A percentile compares a stretch with the other conserved stretches of the same genome.
phyloP scores from a whole-genome alignment of 2,797 vertebrate genomes.

The Ctenopoma kingsleyae region DNA sequence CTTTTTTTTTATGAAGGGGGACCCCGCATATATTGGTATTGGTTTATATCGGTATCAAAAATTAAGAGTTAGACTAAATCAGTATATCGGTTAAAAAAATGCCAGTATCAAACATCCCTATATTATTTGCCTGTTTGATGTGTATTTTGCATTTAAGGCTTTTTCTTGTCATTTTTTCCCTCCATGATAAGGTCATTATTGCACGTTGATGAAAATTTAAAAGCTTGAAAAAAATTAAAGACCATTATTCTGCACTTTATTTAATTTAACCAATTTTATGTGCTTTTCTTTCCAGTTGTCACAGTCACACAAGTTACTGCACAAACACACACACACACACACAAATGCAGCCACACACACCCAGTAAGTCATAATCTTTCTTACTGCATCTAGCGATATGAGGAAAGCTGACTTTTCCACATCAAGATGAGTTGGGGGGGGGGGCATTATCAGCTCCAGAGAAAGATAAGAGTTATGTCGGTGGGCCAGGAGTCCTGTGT shows the following conservation, averaged over 20 bases:
- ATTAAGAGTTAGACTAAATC: no score
- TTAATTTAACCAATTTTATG: constrained; percentile 32
- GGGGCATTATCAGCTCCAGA: constrained; percentile 68
- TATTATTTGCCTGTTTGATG: neutral
- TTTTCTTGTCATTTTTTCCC: neutral
- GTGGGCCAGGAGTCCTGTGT: constrained; percentile 58
- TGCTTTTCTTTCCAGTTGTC: constrained; percentile 18
- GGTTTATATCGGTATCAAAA: no score
- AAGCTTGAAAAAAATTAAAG: neutral
- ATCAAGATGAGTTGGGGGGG: constrained; percentile 63
- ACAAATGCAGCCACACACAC: constrained; percentile 24
- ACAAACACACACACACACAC: constrained; percentile 23
- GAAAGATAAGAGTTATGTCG: constrained; percentile 73
- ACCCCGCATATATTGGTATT: no score
- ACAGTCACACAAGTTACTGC: constrained; percentile 21
- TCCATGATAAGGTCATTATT: no score
- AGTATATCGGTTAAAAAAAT: no score
- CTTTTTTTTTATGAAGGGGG: no score
- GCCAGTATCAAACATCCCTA: no score
- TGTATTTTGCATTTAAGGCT: neutral
- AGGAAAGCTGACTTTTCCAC: constrained; percentile 74
- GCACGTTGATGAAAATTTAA: neutral
- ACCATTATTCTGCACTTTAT: constrained; percentile 10
- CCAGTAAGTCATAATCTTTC: constrained; percentile 62
- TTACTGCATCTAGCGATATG: constrained; percentile 71